These are phyloP conservation scores for Oryzaephilus surinamensis DNA, from an alignment of 1,140 invertebrate genomes.

Conservation along the genomic window DNA sequence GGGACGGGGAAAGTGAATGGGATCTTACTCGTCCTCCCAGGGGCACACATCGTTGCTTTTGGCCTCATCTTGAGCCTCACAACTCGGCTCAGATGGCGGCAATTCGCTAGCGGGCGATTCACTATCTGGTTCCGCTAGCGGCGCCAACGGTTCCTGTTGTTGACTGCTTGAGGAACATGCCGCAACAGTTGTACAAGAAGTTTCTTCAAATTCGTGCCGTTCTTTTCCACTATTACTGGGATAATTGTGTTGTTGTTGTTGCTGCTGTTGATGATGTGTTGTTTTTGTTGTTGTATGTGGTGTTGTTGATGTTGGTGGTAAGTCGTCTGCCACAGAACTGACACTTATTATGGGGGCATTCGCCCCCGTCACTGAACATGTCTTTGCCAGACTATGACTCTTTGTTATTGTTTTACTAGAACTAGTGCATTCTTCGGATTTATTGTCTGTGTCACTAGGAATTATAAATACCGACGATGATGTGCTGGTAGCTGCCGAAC, in stretches of 20 bases:
- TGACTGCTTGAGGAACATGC: slow-evolving; percentile 7
- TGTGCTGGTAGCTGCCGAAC: slow-evolving; percentile 27
- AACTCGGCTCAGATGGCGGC: slow-evolving; percentile 22
- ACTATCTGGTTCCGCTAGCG: slow-evolving; percentile 52
- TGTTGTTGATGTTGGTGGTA: background rate
- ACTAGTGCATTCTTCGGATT: slow-evolving; percentile 14
- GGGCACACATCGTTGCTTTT: slow-evolving; percentile 73
- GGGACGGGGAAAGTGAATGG: too few species aligned
- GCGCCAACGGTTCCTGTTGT: slow-evolving; percentile 37
- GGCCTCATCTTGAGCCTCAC: slow-evolving; percentile 28
- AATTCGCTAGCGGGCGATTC: slow-evolving; percentile 45
- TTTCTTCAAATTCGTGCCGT: too few species aligned
- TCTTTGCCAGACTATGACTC: slow-evolving; percentile 32
- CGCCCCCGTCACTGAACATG: slow-evolving; percentile 31
- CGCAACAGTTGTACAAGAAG: too few species aligned
- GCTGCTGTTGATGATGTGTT: too few species aligned
- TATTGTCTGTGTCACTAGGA: slow-evolving; percentile 35
- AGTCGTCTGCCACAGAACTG: slow-evolving; percentile 54
- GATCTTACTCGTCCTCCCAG: slow-evolving; percentile 82
- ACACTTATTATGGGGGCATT: slow-evolving; percentile 60
- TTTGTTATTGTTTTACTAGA: slow-evolving; percentile 30
- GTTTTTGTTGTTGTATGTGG: background rate
- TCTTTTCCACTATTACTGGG: slow-evolving; percentile 2
- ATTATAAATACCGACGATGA: slow-evolving; percentile 30
- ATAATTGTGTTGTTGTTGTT: too few species aligned